phyloP scores from a whole-genome alignment of 2,113 vertebrate species.

The Gymnorhina tibicen region DNA sequence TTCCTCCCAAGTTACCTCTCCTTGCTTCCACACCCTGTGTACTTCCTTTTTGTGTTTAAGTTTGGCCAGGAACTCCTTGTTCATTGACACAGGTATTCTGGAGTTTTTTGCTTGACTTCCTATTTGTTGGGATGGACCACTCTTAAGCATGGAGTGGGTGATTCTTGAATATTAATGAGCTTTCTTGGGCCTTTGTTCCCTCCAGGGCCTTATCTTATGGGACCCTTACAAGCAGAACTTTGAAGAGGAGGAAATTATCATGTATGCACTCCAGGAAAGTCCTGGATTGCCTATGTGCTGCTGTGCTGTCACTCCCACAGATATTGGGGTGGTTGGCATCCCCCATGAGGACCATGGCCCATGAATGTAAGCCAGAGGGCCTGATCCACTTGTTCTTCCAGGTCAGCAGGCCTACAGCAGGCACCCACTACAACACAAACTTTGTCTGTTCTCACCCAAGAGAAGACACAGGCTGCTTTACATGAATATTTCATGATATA shows the following conservation, averaged over 20 bases:
- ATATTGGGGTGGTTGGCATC: not conserved
- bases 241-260: not conserved
- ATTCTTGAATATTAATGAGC: not conserved
- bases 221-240: not conserved
- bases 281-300: not conserved
- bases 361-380: not conserved
- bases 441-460: not conserved
- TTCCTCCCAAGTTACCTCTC: rapidly evolving
- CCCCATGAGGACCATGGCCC: no score
- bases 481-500: not conserved
- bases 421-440: not conserved
- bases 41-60: not conserved
- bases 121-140: not conserved
- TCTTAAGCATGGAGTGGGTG: not conserved
- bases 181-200: not conserved
- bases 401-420: not conserved
- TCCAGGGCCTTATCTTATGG: not conserved
- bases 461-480: not conserved
- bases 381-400: not conserved
- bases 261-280: not conserved
- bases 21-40: not conserved
- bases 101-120: not conserved
- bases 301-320: not conserved
- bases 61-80: not conserved
- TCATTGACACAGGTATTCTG: not conserved